These are phyloP conservation scores for Cephus rjabovi DNA, from an alignment of 2,888 invertebrate species.

Conservation along the genomic window DNA sequence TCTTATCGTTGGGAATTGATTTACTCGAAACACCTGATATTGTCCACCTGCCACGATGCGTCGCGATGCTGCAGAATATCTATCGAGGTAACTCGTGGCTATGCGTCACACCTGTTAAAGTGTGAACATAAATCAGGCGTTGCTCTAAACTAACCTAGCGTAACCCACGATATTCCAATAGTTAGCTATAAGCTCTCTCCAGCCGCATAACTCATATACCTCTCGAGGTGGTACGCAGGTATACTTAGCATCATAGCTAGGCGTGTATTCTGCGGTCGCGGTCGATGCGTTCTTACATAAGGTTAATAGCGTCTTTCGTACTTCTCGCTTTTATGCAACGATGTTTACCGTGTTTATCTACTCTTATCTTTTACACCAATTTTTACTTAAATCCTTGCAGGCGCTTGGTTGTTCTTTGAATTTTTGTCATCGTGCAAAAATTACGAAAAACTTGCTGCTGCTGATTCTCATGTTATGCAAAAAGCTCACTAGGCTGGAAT, in stretches of 20 bases:
- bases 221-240: constrained; percentile 4
- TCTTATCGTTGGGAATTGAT: constrained; percentile 13
- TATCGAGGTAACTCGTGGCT: constrained; percentile 18
- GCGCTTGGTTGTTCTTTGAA: not conserved
- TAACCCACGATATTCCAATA: constrained; percentile 25
- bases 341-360: not conserved
- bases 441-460: not conserved
- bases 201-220: constrained; percentile 20
- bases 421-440: not conserved
- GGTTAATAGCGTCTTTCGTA: constrained; percentile 2
- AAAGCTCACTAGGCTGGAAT: not conserved
- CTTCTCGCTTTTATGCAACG: not conserved
- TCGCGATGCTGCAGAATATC: constrained; percentile 18
- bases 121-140: constrained; percentile 24
- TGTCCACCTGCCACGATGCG: constrained; percentile 19
- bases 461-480: not conserved
- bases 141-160: constrained; percentile 25
- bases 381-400: not conserved
- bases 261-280: constrained; percentile 8
- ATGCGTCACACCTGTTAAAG: constrained; percentile 25
- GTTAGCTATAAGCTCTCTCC: constrained; percentile 18
- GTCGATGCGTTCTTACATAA: constrained; percentile 7
- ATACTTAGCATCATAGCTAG: not conserved
- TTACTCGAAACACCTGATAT: constrained; percentile 15
- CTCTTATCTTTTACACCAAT: not conserved